Evolutionary conservation across 2,888 invertebrate genomes (phyloP), one percentile per base, ranked within the genome.

Genomic region (Sesia bembeciformis): DNA sequence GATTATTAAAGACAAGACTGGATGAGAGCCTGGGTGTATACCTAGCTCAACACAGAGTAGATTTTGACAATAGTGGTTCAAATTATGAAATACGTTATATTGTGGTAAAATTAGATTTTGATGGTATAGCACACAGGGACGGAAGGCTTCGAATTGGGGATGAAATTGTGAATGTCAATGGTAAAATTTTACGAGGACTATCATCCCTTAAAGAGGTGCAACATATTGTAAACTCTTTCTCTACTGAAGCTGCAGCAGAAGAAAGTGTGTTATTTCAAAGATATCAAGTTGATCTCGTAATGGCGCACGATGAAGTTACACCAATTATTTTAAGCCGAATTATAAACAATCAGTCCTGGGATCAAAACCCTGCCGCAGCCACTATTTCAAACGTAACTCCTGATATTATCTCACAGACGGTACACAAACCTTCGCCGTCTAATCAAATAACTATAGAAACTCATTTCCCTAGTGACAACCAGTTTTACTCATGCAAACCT

Each of bases 121-220:
- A 91, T 60, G 93, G 93, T 53, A 91, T 93, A 76, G 93, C 93
- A 39, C 92, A 92, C 60, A 95, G 95, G 81, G 95, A 96, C 76
- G 95, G 96, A 38, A 91, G 95, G 65, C 90, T 98, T 58, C 91
- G 93, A 67, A 91, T 96, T 57, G 96, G 96, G 7, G 97, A 97
- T 81, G 96, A 97, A 90, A 94, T 97, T 60, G 94, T 97, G 6
- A 95, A 96, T 81, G 95, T 97, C 40, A 97, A 97, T 78, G 96
- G 96, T 5, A 93, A 92, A 69, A 93, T 95, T 60, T 83, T 97
- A 57, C 91, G 94, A 59, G 95, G 95, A 1, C 89, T 96, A 55
- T 91, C 93, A 50, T 92, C 93, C 4, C 84, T 92, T 56, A 91
- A 92, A 70, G 94, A 93, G 64, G 92, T 92, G 23, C 92, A 92